Evolutionary conservation across 2,888 invertebrate genomes (phyloP).

Genomic region (Ectobius pallidus): DNA sequence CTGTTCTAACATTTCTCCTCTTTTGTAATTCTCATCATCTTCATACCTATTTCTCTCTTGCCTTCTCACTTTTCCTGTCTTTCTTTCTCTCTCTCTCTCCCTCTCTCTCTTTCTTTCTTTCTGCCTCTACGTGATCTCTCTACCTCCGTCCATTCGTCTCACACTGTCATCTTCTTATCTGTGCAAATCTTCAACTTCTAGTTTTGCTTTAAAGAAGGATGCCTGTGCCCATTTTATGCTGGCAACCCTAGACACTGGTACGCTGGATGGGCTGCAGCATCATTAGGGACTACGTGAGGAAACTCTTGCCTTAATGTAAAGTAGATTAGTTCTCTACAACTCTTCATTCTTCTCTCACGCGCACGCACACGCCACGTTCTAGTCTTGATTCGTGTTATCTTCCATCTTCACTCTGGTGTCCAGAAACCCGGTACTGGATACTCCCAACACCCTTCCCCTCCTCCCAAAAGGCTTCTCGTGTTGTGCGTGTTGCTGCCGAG

Average conservation of each 20-base stretch:
- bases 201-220: background rate
- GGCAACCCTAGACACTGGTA: constrained; percentile 6
- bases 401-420: constrained; percentile 9
- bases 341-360: no score
- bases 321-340: constrained; percentile 9
- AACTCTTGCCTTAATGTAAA: constrained; percentile 20
- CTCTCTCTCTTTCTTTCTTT: no score
- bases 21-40: constrained; percentile 1
- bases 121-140: no score
- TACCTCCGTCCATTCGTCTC: constrained; percentile 1
- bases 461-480: background rate
- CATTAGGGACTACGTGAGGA: constrained; percentile 23
- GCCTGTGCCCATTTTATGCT: constrained; percentile 6
- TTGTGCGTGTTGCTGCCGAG: background rate
- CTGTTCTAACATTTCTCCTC: constrained; percentile 1
- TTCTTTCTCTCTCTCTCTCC: no score
- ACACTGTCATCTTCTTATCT: background rate
- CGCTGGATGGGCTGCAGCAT: constrained; percentile 6
- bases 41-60: no score
- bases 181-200: constrained; percentile 9
- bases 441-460: no score
- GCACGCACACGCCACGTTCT: no score
- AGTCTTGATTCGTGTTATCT: background rate
- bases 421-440: background rate
- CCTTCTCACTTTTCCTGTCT: no score